phyloP scores from a whole-genome alignment of 2,888 invertebrate species.

The Encarsia formosa region DNA sequence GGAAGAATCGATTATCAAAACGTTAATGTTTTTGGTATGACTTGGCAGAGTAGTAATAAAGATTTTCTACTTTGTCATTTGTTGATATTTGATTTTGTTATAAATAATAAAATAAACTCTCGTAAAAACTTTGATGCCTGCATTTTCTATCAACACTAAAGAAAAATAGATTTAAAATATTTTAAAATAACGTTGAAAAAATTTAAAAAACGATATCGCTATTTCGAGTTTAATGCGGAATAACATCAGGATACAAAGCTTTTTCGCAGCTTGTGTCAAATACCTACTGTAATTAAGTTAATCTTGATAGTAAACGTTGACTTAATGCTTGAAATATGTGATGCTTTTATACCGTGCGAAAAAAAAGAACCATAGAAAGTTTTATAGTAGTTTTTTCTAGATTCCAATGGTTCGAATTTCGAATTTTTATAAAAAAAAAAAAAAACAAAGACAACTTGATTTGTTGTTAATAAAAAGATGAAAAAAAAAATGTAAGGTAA shows the following conservation, averaged over 20 bases:
- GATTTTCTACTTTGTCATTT: constrained; percentile 27
- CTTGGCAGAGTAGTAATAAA: constrained; percentile 5
- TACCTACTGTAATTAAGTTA: constrained; percentile 15
- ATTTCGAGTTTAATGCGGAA: constrained; percentile 16
- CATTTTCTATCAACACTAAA: constrained; percentile 26
- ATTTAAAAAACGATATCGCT: constrained; percentile 21
- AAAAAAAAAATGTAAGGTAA: background rate
- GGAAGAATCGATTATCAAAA: constrained; percentile 19
- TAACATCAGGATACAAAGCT: constrained; percentile 19
- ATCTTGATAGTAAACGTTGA: constrained; percentile 12
- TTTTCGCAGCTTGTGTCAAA: constrained; percentile 10
- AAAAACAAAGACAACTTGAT: constrained; percentile 6
- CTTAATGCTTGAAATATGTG: constrained; percentile 17
- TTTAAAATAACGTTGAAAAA: constrained; percentile 17
- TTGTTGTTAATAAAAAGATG: constrained; percentile 3
- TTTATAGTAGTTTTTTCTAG: constrained; percentile 15
- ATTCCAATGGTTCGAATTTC: constrained; percentile 7
- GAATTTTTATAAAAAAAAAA: constrained; percentile 18
- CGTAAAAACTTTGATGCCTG: constrained; percentile 25
- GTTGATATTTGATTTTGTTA: constrained; percentile 43
- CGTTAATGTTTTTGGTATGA: constrained; percentile 14
- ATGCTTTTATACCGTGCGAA: constrained; percentile 23
- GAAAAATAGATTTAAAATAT: too few species aligned
- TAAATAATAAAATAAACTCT: constrained; percentile 24
- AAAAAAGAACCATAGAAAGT: constrained; percentile 7